Evolutionary conservation across 2,113 vertebrate genomes (phyloP).

Genomic region (Piprites chloris): DNA sequence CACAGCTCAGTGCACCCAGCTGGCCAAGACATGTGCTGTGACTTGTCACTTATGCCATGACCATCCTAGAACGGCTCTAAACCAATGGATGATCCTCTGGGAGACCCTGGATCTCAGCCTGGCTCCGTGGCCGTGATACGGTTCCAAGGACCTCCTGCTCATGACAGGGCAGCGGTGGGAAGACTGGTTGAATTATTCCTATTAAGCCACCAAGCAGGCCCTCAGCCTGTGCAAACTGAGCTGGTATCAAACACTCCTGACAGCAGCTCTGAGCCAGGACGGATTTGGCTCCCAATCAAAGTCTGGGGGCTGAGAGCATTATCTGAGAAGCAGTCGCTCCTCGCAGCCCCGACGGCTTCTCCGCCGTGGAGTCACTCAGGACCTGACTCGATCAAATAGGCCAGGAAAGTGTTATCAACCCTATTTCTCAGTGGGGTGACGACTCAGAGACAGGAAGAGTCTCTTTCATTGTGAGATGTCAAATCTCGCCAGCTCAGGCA

Average conservation of each 20-base stretch:
- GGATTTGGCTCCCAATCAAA: constrained; percentile 6
- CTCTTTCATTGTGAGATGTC: not conserved
- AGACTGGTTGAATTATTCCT: not conserved
- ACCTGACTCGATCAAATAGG: not conserved
- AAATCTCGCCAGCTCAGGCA: not conserved
- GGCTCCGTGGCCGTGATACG: fast-evolving
- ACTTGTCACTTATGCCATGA: not conserved
- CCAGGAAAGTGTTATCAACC: not conserved
- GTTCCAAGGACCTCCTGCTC: not conserved
- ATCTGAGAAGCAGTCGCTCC: not conserved
- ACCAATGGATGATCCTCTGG: not conserved
- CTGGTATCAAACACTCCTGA: not conserved
- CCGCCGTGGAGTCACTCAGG: not conserved
- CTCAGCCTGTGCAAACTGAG: not conserved
- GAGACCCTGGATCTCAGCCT: not conserved
- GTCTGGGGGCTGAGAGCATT: not conserved
- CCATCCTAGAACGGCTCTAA: not conserved
- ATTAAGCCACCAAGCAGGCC: not conserved
- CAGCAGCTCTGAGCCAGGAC: not conserved
- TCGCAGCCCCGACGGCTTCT: not conserved
- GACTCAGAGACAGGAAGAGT: not conserved
- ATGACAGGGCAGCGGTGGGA: fast-evolving
- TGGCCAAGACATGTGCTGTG: fast-evolving
- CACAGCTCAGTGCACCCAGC: not conserved
- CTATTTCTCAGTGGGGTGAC: not conserved